Percentiles rank a stretch among this genome's conserved stretches.
Conservation (phyloP, 2,797 vertebrate species). For the Gymnoscopelus microlampas region DNA sequence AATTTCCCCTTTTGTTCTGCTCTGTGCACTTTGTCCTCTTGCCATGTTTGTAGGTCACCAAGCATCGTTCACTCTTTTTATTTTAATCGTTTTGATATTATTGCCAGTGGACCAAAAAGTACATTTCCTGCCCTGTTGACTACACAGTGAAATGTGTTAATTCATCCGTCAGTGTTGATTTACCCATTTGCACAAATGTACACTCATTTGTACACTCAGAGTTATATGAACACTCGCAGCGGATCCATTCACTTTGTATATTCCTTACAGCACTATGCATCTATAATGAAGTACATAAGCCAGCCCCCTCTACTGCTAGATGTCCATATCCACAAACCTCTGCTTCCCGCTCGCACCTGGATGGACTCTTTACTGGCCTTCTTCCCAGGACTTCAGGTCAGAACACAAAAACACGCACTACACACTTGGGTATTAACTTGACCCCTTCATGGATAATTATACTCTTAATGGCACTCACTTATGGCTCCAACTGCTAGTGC, state of each 20-base stretch:
- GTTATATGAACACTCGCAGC: no score
- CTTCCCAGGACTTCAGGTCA: slow-evolving; percentile 97
- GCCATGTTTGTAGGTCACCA: no score
- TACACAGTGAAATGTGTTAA: no score
- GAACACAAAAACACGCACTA: neutral
- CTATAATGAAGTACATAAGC: slow-evolving; percentile 99
- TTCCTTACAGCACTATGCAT: slow-evolving; percentile 91
- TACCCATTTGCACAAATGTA: no score
- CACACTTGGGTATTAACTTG: neutral
- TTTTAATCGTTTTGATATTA: no score
- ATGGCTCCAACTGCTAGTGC: no score
- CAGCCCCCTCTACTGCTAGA: slow-evolving; percentile 96
- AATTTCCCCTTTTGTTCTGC: neutral
- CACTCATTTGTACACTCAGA: no score
- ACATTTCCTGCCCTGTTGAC: no score
- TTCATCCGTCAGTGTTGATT: no score
- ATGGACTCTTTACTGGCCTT: slow-evolving; percentile 98
- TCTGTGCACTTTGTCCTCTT: neutral
- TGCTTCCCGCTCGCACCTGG: slow-evolving; percentile 96
- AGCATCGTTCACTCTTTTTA: no score
- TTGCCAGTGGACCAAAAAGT: no score
- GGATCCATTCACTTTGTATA: slow-evolving; percentile 12
- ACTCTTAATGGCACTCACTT: neutral
- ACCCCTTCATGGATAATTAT: neutral
- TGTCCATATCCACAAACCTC: slow-evolving; percentile 97